These are phyloP conservation scores for Antigone vipio DNA, from an alignment of 2,113 vertebrate genomes.

Conservation along the genomic window DNA sequence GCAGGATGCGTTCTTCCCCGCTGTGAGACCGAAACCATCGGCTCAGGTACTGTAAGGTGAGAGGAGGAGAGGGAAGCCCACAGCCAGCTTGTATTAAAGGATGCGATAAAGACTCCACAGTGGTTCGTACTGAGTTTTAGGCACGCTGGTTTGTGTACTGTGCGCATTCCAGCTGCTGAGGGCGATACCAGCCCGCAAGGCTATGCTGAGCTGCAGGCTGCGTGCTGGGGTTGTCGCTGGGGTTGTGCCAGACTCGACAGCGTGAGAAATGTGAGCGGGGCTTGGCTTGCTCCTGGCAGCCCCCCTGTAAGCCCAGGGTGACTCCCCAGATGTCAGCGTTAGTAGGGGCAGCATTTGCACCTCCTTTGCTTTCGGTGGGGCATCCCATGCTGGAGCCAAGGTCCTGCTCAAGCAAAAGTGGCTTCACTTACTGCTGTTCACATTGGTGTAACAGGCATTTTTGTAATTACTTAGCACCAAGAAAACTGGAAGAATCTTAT, in stretches of 20 bases:
- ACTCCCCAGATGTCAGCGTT: fast-evolving
- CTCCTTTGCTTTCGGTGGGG: background rate
- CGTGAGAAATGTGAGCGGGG: background rate
- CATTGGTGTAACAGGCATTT: background rate
- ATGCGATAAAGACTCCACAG: background rate
- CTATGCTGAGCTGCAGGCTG: background rate
- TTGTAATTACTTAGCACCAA: background rate
- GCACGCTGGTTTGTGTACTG: background rate
- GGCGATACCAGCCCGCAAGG: fast-evolving
- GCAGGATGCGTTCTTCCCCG: background rate
- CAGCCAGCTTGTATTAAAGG: background rate
- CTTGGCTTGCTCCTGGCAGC: background rate
- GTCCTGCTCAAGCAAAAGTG: background rate
- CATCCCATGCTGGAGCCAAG: background rate
- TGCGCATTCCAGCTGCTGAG: background rate
- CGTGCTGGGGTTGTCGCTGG: fast-evolving
- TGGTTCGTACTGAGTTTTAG: background rate
- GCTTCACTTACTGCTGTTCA: background rate
- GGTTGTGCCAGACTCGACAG: background rate
- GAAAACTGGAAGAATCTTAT: background rate
- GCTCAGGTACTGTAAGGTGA: background rate
- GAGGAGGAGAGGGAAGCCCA: background rate
- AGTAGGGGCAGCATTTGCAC: background rate
- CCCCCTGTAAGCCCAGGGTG: background rate
- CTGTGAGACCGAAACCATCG: background rate